These are phyloP conservation scores for Helicolenus hilgendorfi DNA, from an alignment of 2,797 vertebrate genomes.

Conservation along the genomic window DNA sequence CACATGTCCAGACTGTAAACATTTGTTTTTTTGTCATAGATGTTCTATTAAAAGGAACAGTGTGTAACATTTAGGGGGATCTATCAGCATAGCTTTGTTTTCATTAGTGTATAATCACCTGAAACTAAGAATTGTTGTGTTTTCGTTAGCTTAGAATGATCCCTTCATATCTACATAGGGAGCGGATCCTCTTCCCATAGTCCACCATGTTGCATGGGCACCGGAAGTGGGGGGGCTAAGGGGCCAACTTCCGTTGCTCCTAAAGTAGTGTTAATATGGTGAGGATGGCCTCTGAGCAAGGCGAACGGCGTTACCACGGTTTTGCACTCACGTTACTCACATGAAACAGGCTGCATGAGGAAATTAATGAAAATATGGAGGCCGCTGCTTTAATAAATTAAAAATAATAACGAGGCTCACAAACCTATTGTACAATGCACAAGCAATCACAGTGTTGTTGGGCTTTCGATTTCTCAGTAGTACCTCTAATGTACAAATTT, in stretches of 20 bases:
- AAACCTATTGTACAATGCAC: not conserved
- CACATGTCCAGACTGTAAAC: not conserved
- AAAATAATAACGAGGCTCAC: not conserved
- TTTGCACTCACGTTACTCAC: not conserved
- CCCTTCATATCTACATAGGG: too few species aligned
- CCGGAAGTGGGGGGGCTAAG: accelerated
- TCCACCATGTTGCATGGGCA: too few species aligned
- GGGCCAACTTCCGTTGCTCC: too few species aligned
- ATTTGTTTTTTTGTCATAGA: not conserved
- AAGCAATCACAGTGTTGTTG: not conserved
- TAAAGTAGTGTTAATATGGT: too few species aligned
- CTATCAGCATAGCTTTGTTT: too few species aligned
- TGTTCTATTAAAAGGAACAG: not conserved
- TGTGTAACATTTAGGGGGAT: too few species aligned
- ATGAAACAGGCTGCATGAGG: not conserved
- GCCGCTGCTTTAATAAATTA: not conserved
- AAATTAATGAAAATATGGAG: not conserved
- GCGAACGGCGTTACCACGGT: too few species aligned
- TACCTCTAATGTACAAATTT: not conserved
- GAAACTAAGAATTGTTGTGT: too few species aligned
- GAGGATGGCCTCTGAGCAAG: too few species aligned
- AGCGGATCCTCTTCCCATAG: accelerated
- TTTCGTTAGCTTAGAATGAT: too few species aligned
- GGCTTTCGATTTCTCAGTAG: not conserved
- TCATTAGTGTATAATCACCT: accelerated